Evolutionary conservation across 2,113 vertebrate species (phyloP).

Genomic region (Symphodus melops): DNA sequence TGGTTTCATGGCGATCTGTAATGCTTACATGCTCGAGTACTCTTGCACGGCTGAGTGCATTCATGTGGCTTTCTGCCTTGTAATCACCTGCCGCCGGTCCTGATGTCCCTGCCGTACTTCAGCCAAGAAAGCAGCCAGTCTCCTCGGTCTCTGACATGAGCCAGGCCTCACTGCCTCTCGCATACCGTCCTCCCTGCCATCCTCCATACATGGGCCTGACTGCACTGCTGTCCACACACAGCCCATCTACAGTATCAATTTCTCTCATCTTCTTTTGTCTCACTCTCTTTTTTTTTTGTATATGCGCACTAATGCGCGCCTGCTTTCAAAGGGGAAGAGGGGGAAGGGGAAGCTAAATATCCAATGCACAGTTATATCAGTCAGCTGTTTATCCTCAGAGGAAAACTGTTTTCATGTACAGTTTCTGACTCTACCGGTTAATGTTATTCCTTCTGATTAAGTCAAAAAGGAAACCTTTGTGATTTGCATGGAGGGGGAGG

Average conservation of each 20-base stretch:
- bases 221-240: slow-evolving; percentile 27
- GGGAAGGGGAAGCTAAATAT: background rate
- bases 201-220: slow-evolving; percentile 58
- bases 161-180: slow-evolving; percentile 41
- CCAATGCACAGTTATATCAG: background rate
- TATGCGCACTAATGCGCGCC: slow-evolving; percentile 18
- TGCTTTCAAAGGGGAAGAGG: slow-evolving; percentile 20
- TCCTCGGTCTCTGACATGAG: slow-evolving; percentile 44
- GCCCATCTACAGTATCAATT: slow-evolving; percentile 42
- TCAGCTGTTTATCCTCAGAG: no score
- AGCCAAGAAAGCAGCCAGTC: slow-evolving; percentile 43
- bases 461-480: background rate
- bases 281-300: slow-evolving; percentile 11
- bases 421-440: background rate
- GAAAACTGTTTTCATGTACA: no score
- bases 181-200: slow-evolving; percentile 42
- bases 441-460: background rate
- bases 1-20: slow-evolving; percentile 4
- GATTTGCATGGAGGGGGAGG: slow-evolving; percentile 3
- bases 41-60: slow-evolving; percentile 12
- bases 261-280: slow-evolving; percentile 31
- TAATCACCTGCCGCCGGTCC: slow-evolving; percentile 57
- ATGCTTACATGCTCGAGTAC: slow-evolving; percentile 31
- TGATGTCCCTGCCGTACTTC: slow-evolving; percentile 47
- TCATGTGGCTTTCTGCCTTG: slow-evolving; percentile 4